Conservation (phyloP, 2,113 vertebrate species). For the Cyphomyrus discorhynchus region DNA sequence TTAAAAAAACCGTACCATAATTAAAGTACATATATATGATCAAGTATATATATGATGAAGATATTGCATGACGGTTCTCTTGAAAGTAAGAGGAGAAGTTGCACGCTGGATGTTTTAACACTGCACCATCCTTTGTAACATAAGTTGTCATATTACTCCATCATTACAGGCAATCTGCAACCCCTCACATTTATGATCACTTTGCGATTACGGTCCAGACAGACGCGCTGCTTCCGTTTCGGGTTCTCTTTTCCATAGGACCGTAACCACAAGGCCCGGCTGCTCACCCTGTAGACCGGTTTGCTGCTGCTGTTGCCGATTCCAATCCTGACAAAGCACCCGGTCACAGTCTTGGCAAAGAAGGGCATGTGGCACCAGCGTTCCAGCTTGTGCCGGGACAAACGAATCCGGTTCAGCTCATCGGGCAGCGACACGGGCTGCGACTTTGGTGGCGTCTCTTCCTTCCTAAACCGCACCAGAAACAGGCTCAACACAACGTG, state of each 20-base stretch:
- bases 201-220: not conserved
- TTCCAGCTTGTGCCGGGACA: slow-evolving; percentile 92
- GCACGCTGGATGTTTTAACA: not conserved
- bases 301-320: slow-evolving; percentile 98
- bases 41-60: not conserved
- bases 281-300: slow-evolving; percentile 85
- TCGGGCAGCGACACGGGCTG: slow-evolving; percentile 90
- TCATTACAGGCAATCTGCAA: not conserved
- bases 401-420: slow-evolving; percentile 85
- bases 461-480: slow-evolving; percentile 63
- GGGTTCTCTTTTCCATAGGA: not conserved
- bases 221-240: not conserved
- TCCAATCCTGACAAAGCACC: slow-evolving; percentile 94
- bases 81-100: not conserved
- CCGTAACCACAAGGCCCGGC: not conserved
- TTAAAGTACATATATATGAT: not conserved
- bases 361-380: slow-evolving; percentile 99
- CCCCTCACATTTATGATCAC: not conserved
- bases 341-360: slow-evolving; percentile 92
- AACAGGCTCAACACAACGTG: not conserved
- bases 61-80: not conserved
- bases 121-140: not conserved
- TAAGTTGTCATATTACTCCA: not conserved
- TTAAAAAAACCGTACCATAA: not conserved
- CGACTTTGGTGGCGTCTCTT: slow-evolving; percentile 91